phyloP scores from a whole-genome alignment of 2,888 invertebrate species.

The Drosophila nr. perissopoda region DNA sequence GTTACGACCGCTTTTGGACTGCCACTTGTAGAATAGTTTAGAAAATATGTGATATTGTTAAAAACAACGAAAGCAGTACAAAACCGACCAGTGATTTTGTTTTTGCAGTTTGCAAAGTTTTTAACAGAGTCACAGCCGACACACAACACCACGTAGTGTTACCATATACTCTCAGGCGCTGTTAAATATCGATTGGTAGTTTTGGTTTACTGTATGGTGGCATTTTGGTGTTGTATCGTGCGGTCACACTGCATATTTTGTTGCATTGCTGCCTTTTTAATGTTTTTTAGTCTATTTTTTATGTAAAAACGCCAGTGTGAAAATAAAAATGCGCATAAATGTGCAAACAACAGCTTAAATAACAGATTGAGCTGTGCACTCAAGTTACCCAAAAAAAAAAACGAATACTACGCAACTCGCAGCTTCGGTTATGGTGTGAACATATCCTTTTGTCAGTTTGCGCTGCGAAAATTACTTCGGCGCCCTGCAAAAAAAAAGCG shows the following conservation, averaged over 20 bases:
- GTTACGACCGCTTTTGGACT: not conserved
- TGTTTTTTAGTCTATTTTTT: constrained; percentile 71
- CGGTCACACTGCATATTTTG: constrained; percentile 43
- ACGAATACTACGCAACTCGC: constrained; percentile 21
- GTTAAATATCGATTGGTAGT: not conserved
- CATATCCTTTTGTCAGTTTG: constrained; percentile 32
- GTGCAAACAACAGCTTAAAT: constrained; percentile 46
- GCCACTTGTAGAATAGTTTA: not conserved
- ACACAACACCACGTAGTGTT: not conserved
- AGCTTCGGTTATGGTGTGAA: constrained; percentile 43
- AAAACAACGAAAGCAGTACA: not conserved
- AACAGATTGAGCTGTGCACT: constrained; percentile 51
- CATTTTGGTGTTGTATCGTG: not conserved
- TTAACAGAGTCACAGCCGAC: not conserved
- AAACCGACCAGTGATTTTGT: not conserved
- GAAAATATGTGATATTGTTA: not conserved
- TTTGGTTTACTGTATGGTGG: constrained; percentile 9
- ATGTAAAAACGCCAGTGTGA: constrained; percentile 62
- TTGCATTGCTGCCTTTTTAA: constrained; percentile 57
- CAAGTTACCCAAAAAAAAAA: constrained; percentile 16
- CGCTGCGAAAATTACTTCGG: constrained; percentile 61
- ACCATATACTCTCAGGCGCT: not conserved
- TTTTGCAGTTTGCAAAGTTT: not conserved
- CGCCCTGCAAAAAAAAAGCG: constrained; percentile 45
- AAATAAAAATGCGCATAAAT: constrained; percentile 54